A percentile compares a stretch with the other conserved stretches of the same genome.
Evolutionary conservation across 1,140 invertebrate species (phyloP).

Genomic region (Nomia melanderi): DNA sequence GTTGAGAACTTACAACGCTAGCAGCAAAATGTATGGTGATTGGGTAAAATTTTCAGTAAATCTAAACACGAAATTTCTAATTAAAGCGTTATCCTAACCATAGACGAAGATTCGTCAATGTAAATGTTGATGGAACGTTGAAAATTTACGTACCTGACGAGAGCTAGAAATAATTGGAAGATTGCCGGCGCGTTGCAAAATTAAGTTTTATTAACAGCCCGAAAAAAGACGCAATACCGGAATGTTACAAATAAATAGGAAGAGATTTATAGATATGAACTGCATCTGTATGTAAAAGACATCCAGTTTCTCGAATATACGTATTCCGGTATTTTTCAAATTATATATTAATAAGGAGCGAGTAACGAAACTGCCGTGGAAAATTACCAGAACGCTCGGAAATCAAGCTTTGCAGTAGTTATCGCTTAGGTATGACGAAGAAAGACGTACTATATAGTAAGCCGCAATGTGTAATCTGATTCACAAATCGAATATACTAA

Average conservation of each 20-base stretch:
- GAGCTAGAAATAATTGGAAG: conserved; percentile 40
- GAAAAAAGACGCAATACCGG: background rate
- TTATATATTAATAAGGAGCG: background rate
- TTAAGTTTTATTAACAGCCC: conserved; percentile 15
- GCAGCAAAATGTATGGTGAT: background rate
- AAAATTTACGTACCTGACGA: background rate
- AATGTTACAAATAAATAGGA: background rate
- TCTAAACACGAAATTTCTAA: no score
- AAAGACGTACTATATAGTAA: background rate
- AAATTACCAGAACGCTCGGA: conserved; percentile 32
- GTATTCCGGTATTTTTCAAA: background rate
- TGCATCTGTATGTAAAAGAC: background rate
- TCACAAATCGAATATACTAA: background rate
- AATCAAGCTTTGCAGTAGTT: background rate
- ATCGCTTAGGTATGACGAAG: background rate
- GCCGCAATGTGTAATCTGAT: background rate
- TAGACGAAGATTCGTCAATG: no score
- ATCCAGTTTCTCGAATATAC: background rate
- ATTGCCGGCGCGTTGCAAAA: conserved; percentile 10
- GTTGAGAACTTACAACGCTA: no score
- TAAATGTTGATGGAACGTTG: background rate
- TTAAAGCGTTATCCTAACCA: no score
- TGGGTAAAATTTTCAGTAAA: background rate
- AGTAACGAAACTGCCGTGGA: background rate
- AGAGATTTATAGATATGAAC: background rate